Evolutionary conservation across 2,888 invertebrate genomes (phyloP), one percentile per base, ranked within the genome.

Genomic region (Synergus laeviventris): DNA sequence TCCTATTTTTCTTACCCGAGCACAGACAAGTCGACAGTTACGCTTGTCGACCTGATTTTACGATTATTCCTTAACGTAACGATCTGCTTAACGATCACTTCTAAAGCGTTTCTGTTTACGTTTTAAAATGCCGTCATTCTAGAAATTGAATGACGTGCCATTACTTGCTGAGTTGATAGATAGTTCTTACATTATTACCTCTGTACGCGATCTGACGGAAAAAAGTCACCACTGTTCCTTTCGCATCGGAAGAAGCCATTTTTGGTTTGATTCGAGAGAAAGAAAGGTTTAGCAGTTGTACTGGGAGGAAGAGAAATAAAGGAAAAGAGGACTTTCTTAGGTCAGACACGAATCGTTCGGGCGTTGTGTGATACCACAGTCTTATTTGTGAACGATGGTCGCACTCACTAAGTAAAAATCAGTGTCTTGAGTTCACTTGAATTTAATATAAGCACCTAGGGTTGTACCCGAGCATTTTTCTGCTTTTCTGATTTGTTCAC

Each of bases 401-500:
- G 45, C 70, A 70, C 49, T 70, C 66, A 45, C 66, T 49, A 45
- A 70, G 16, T 70, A 49, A 70, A 54, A 70, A 70, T 49, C 12
- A 70, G 24, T 70, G 42, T 70, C 31, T 42, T 4, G 1, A 49
- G 45, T 49, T 70, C 18, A 45, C 45, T 49, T 39, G 14, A 45
- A 24, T 66, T 62, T 18, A 42, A 45, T 14, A 77, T 42, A 76
- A 78, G 75, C 60, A 74, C 49, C 61, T 21, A 42, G 66, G 70
- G 81, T 84, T 84, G 84, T 84, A 83, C 84, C 83, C 83, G 84
- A 86, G 85, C 83, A 83, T 70, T 75, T 79, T 76, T 62, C 80
- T 80, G 81, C 76, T 78, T 77, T 80, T 76, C 76, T 75, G 76
- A 79, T 74, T 78, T 81, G 76, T 75, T 78, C 74, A 78, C 74